phyloP scores from a whole-genome alignment of 2,888 invertebrate genomes.

The Exocentrus adspersus region DNA sequence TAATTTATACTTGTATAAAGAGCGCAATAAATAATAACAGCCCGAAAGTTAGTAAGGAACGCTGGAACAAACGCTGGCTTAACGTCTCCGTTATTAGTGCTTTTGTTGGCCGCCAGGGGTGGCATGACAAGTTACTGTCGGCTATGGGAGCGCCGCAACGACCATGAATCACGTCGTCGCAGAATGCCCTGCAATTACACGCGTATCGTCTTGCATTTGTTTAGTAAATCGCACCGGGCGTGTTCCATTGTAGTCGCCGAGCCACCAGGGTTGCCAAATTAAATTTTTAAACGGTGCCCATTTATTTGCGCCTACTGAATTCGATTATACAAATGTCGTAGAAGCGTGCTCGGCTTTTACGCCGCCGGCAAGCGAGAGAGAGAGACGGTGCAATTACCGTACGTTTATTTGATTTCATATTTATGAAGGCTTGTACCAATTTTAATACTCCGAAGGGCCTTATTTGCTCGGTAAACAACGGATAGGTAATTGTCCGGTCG shows the following conservation, averaged over 20 bases:
- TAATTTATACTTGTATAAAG: too few species aligned
- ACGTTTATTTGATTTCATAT: constrained; percentile 16
- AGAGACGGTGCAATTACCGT: constrained; percentile 36
- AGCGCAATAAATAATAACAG: neutral
- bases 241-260: neutral
- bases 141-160: constrained; percentile 18
- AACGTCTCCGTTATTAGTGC: constrained; percentile 31
- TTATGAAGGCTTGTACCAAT: neutral
- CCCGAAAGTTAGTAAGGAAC: neutral
- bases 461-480: constrained; percentile 7
- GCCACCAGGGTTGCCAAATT: too few species aligned
- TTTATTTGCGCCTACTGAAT: too few species aligned
- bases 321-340: too few species aligned
- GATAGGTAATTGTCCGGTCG: neutral
- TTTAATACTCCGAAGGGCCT: constrained; percentile 9
- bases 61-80: constrained; percentile 44
- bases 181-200: constrained; percentile 39
- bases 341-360: neutral
- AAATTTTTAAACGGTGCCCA: too few species aligned
- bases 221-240: constrained; percentile 25
- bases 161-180: constrained; percentile 31
- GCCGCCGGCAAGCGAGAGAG: constrained; percentile 28
- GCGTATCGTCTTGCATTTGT: constrained; percentile 27
- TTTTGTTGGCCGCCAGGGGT: constrained; percentile 35
- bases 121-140: constrained; percentile 32